Conservation (phyloP, 1,140 invertebrate genomes). For the Drosophila carrolli region DNA sequence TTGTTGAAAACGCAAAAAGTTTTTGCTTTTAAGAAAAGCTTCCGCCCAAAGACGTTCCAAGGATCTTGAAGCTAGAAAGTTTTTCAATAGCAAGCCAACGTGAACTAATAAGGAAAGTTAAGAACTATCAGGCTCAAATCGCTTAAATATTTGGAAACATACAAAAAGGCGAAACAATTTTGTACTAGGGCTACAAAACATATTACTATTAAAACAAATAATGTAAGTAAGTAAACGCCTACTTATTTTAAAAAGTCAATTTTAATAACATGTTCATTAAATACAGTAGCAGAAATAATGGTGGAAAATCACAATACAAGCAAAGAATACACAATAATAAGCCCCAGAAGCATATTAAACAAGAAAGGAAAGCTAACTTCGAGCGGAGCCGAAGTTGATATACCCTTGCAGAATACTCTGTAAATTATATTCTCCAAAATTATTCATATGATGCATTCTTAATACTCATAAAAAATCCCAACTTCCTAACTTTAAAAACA, state of each 20-base stretch:
- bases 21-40: slow-evolving; percentile 59
- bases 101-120: background rate
- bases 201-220: too few relatives aligned
- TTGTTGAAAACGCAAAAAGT: slow-evolving; percentile 45
- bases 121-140: slow-evolving; percentile 10
- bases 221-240: too few relatives aligned
- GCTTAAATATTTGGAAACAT: slow-evolving; percentile 6
- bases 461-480: too few relatives aligned
- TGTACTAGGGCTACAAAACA: slow-evolving; percentile 24
- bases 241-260: background rate
- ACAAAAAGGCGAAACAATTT: slow-evolving; percentile 1
- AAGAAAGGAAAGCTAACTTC: background rate
- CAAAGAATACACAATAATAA: slow-evolving; percentile 17
- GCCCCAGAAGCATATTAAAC: slow-evolving; percentile 25
- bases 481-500: too few relatives aligned
- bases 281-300: too few relatives aligned
- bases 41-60: slow-evolving; percentile 1
- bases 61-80: slow-evolving; percentile 41
- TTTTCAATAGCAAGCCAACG: slow-evolving; percentile 64
- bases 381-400: too few relatives aligned
- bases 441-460: too few relatives aligned
- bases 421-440: too few relatives aligned
- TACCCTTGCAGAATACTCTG: too few relatives aligned
- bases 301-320: slow-evolving; percentile 47
- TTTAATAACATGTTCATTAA: background rate